Evolutionary conservation across 2,888 invertebrate species (phyloP).

Genomic region (Caenorhabditis sp.): DNA sequence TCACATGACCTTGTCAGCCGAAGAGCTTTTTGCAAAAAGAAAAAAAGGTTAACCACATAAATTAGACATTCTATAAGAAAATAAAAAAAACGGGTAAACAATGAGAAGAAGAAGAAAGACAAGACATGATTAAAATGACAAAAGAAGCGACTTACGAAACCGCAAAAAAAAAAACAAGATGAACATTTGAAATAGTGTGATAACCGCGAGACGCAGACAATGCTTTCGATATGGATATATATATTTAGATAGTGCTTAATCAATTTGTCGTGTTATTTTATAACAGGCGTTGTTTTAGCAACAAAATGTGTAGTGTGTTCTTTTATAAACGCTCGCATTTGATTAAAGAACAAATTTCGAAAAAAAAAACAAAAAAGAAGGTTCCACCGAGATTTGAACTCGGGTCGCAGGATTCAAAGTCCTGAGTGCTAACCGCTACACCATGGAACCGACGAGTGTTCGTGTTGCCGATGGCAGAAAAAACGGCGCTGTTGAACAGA

Average conservation of each 20-base stretch:
- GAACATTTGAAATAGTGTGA: background rate
- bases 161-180: background rate
- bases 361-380: constrained; percentile 23
- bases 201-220: background rate
- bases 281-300: background rate
- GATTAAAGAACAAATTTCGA: background rate
- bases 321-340: too few relatives aligned
- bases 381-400: constrained; percentile 61
- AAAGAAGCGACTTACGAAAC: background rate
- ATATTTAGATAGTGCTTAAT: background rate
- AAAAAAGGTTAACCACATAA: background rate
- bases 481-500: background rate
- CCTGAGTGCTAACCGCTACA: constrained; percentile 61
- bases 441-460: constrained; percentile 41
- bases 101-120: background rate
- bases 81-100: background rate
- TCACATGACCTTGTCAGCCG: too few relatives aligned
- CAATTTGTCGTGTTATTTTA: background rate
- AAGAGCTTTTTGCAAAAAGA: too few relatives aligned
- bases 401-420: constrained; percentile 59
- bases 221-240: background rate
- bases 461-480: background rate
- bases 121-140: constrained; percentile 1
- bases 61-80: background rate
- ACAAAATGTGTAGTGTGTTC: background rate